phyloP scores from a whole-genome alignment of 2,113 vertebrate species.

The Sporophila hypoxantha region DNA sequence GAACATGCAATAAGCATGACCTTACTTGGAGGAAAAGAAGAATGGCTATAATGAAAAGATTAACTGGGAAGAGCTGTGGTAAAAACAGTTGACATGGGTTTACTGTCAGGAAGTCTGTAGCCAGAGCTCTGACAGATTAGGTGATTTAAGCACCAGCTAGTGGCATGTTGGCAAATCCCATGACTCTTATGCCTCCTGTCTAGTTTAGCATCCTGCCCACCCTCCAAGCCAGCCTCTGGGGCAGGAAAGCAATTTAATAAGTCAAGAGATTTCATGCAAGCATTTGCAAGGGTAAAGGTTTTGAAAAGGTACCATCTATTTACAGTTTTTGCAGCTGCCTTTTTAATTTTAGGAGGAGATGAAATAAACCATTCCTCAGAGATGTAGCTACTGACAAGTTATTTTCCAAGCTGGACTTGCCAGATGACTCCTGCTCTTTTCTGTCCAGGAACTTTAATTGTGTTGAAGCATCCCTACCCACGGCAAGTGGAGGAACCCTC shows the following conservation, averaged over 20 bases:
- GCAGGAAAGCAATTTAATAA: background rate
- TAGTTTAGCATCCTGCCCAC: background rate
- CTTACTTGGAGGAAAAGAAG: background rate
- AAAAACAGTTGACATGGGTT: background rate
- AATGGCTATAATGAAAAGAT: background rate
- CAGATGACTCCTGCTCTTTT: background rate
- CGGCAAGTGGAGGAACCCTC: conserved; percentile 88
- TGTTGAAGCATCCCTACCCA: conserved; percentile 85
- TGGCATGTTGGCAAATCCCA: background rate
- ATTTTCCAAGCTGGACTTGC: background rate
- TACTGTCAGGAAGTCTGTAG: background rate
- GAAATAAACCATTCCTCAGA: background rate
- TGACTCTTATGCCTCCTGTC: background rate
- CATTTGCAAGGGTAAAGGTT: background rate
- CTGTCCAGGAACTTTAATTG: conserved; percentile 70
- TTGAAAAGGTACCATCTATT: background rate
- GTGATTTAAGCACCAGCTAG: background rate
- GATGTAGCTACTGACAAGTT: background rate
- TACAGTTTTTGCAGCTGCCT: background rate
- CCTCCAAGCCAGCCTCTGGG: background rate
- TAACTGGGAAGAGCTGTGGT: background rate
- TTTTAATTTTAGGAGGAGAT: background rate
- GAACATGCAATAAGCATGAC: background rate
- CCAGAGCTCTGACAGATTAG: background rate
- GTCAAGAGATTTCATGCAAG: background rate